phyloP scores from a whole-genome alignment of 2,888 invertebrate genomes.

The Agrotis puta region DNA sequence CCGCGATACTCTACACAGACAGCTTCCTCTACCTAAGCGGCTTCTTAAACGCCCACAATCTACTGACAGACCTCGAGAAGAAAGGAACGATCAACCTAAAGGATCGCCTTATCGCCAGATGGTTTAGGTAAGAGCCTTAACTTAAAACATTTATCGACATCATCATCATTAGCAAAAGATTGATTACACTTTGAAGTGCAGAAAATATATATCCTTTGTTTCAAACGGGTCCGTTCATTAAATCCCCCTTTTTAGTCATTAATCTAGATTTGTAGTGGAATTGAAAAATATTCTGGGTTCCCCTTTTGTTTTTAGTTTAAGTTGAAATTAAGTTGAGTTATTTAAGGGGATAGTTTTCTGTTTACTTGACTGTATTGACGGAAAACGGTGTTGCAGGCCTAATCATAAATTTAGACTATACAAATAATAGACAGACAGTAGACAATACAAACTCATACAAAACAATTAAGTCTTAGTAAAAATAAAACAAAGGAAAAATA shows the following conservation, averaged over 20 bases:
- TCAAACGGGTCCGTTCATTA: conserved; percentile 60
- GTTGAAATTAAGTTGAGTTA: background rate
- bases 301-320: conserved; percentile 28
- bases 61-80: conserved; percentile 88
- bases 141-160: conserved; percentile 52
- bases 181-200: conserved; percentile 61
- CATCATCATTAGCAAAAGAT: conserved; percentile 64
- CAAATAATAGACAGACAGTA: too few species aligned
- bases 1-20: conserved; percentile 92
- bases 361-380: background rate
- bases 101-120: conserved; percentile 87
- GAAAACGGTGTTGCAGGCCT: too few species aligned
- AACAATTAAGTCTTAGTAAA: too few species aligned
- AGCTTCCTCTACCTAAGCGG: conserved; percentile 92
- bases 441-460: too few species aligned
- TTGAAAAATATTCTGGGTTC: conserved; percentile 60
- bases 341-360: conserved; percentile 5
- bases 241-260: conserved; percentile 53
- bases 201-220: conserved; percentile 61
- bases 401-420: too few species aligned
- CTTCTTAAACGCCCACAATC: conserved; percentile 89
- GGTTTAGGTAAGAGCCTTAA: conserved; percentile 88
- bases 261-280: conserved; percentile 64
- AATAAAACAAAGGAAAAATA: too few species aligned
- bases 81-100: conserved; percentile 88